Percentiles rank a stretch among this genome's conserved stretches.
Conservation (phyloP, 2,888 invertebrate species). For the Seira sanloemensis region DNA sequence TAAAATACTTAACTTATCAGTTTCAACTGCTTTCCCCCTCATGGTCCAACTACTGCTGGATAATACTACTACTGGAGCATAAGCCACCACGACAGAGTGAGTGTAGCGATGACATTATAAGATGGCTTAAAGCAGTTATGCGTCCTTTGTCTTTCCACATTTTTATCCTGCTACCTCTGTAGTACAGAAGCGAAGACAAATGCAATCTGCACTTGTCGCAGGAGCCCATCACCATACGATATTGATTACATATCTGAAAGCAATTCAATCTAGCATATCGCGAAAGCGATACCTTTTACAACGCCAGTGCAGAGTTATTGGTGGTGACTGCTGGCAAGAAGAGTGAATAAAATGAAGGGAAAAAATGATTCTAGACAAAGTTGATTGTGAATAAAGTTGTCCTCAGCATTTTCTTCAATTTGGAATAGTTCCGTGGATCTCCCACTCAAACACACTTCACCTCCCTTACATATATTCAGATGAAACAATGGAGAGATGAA, state of each 20-base stretch:
- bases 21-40: slow-evolving; percentile 7
- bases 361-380: background rate
- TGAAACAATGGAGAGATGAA: slow-evolving; percentile 2
- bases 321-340: slow-evolving; percentile 8
- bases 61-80: background rate
- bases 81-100: background rate
- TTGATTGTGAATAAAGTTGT: background rate
- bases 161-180: background rate
- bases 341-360: background rate
- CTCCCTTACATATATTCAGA: too few relatives aligned
- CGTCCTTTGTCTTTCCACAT: background rate
- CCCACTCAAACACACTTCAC: background rate
- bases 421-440: background rate
- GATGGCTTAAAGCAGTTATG: background rate
- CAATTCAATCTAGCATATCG: background rate
- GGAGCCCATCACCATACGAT: slow-evolving; percentile 10
- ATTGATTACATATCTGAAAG: slow-evolving; percentile 11
- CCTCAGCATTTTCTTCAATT: background rate
- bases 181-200: background rate
- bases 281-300: background rate
- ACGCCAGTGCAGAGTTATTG: background rate
- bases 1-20: slow-evolving; percentile 50
- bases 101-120: slow-evolving; percentile 3
- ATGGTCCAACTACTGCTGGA: background rate
- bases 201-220: slow-evolving; percentile 18